Conservation (phyloP, 2,888 invertebrate species). For the Ethmia dodecea region DNA sequence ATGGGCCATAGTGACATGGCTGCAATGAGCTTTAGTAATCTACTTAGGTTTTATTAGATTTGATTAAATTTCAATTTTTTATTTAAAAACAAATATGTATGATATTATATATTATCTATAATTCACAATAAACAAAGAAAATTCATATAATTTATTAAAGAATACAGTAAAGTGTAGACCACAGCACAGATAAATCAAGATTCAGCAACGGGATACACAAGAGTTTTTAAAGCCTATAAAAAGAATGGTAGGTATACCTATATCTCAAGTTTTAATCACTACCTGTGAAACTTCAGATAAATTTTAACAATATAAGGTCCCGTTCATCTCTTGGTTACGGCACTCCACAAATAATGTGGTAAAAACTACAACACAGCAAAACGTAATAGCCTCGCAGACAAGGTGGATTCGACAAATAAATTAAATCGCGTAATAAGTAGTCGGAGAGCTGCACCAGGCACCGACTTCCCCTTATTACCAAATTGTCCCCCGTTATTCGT, state of each 20-base stretch:
- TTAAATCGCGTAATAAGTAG: slow-evolving; percentile 63
- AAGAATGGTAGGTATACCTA: background rate
- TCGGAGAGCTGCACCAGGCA: slow-evolving; percentile 48
- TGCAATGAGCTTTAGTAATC: background rate
- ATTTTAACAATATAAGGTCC: background rate
- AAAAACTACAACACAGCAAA: slow-evolving; percentile 3
- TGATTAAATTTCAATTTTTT: too few species aligned
- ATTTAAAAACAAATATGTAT: too few species aligned
- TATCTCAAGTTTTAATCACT: too few species aligned
- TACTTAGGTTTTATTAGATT: background rate
- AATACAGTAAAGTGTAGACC: background rate
- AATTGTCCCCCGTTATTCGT: slow-evolving; percentile 58
- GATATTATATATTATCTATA: too few species aligned
- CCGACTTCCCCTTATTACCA: slow-evolving; percentile 59
- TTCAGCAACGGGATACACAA: background rate
- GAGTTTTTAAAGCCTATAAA: background rate
- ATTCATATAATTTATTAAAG: too few species aligned
- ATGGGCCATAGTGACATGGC: background rate
- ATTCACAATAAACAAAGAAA: too few species aligned
- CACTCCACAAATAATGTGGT: background rate
- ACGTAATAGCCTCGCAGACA: slow-evolving; percentile 47
- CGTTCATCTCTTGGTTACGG: background rate
- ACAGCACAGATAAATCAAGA: background rate
- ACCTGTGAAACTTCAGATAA: too few species aligned
- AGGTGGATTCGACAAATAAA: slow-evolving; percentile 57